phyloP scores from a whole-genome alignment of 92 coral and sea anemone genomes.

The Porites lobata region DNA sequence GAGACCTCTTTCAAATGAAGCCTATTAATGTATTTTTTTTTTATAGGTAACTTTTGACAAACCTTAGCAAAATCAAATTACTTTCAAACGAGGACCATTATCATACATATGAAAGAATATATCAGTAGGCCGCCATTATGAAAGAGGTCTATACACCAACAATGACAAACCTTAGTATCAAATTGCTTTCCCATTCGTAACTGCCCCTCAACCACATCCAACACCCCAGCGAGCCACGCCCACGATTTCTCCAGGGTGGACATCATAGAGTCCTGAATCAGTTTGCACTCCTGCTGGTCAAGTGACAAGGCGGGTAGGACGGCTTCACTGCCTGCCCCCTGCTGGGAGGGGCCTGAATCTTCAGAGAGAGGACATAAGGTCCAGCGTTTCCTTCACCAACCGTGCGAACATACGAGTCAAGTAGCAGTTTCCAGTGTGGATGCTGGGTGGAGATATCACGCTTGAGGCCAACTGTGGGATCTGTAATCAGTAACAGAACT shows the following conservation, averaged over 20 bases:
- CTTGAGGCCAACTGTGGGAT: slow-evolving; percentile 52
- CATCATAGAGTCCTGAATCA: slow-evolving; percentile 61
- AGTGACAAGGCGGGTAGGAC: slow-evolving; percentile 64
- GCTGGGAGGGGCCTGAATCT: slow-evolving; percentile 31
- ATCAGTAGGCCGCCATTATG: too few species aligned
- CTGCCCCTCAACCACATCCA: slow-evolving; percentile 94
- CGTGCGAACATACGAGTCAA: slow-evolving; percentile 91
- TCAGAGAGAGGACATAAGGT: slow-evolving; percentile 61
- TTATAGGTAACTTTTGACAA: too few species aligned
- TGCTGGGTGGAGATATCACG: slow-evolving; percentile 88
- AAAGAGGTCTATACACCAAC: not conserved
- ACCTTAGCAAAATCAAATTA: too few species aligned
- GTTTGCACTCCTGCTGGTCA: slow-evolving; percentile 56
- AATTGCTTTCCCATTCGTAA: slow-evolving; percentile 78
- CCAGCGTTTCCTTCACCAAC: slow-evolving; percentile 87
- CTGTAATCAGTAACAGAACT: not conserved
- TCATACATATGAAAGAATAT: too few species aligned
- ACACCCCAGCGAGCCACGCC: slow-evolving; percentile 83
- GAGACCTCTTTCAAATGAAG: too few species aligned
- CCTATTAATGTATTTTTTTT: too few species aligned
- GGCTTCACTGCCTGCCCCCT: slow-evolving; percentile 42
- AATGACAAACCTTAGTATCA: slow-evolving; percentile 84
- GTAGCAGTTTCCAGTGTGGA: slow-evolving; percentile 94
- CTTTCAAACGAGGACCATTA: too few species aligned
- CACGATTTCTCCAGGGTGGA: slow-evolving; percentile 79